A percentile compares a stretch with the other conserved stretches of the same genome.
Conservation (phyloP, 2,113 vertebrate genomes). For the Channa maculata region DNA sequence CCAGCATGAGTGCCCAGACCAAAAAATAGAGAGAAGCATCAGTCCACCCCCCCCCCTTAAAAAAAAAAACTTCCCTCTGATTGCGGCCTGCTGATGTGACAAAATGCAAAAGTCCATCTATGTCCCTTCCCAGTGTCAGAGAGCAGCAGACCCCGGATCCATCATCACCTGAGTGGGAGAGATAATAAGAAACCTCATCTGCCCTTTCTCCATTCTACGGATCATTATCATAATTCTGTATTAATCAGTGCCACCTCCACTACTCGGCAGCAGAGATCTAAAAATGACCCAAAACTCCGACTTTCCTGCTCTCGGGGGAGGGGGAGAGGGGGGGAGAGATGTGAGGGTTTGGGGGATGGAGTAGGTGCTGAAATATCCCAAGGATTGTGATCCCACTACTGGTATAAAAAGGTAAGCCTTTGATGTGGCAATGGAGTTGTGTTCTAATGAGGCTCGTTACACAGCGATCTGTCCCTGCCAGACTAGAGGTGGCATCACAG, state of each 20-base stretch:
- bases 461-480: slow-evolving; percentile 63
- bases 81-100: slow-evolving; percentile 63
- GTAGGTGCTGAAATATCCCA: slow-evolving; percentile 60
- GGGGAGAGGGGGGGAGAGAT: slow-evolving; percentile 6
- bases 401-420: slow-evolving; percentile 63
- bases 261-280: slow-evolving; percentile 58
- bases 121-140: slow-evolving; percentile 65
- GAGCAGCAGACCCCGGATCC: slow-evolving; percentile 52
- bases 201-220: slow-evolving; percentile 60
- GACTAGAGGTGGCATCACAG: slow-evolving; percentile 70
- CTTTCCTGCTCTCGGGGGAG: slow-evolving; percentile 42
- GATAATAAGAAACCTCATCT: slow-evolving; percentile 65
- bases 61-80: slow-evolving; percentile 29
- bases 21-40: slow-evolving; percentile 20
- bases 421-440: slow-evolving; percentile 65
- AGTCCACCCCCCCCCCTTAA: background rate
- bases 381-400: slow-evolving; percentile 67
- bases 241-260: slow-evolving; percentile 66
- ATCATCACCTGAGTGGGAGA: slow-evolving; percentile 57
- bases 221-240: slow-evolving; percentile 78
- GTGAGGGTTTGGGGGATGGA: slow-evolving; percentile 41
- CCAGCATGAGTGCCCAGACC: slow-evolving; percentile 46
- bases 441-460: slow-evolving; percentile 75
- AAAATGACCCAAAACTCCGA: slow-evolving; percentile 71
- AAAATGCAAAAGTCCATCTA: slow-evolving; percentile 51